A percentile compares a stretch with the other conserved stretches of the same genome.
phyloP scores from a whole-genome alignment of 2,113 vertebrate species.

The Panurus biarmicus region DNA sequence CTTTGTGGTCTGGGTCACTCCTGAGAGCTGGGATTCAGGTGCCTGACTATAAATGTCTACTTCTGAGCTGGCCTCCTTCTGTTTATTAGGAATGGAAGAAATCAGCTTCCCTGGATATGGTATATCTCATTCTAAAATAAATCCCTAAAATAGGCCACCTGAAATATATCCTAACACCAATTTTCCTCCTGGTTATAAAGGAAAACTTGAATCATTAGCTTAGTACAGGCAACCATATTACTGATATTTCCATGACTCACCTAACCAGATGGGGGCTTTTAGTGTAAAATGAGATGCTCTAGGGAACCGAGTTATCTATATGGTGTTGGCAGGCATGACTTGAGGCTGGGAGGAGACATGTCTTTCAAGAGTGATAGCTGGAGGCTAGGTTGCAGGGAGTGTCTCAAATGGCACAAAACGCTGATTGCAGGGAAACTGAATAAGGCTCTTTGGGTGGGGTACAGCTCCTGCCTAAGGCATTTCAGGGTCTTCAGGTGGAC shows the following conservation, averaged over 20 bases:
- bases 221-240: not conserved
- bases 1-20: not conserved
- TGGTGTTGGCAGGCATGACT: not conserved
- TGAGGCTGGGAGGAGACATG: not conserved
- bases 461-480: not conserved
- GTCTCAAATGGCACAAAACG: not conserved
- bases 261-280: not conserved
- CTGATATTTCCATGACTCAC: not conserved
- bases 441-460: not conserved
- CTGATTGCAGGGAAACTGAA: not conserved
- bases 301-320: not conserved
- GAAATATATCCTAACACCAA: not conserved
- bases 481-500: not conserved
- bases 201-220: not conserved
- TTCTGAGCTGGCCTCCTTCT: not conserved
- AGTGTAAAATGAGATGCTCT: not conserved
- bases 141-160: not conserved
- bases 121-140: not conserved
- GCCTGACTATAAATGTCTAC: not conserved
- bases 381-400: not conserved
- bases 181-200: not conserved
- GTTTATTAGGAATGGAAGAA: not conserved
- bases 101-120: accelerated
- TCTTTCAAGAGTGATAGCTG: not conserved
- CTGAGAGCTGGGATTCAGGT: not conserved